Conservation (phyloP, 1,140 invertebrate species). For the Drosophila guanche region DNA sequence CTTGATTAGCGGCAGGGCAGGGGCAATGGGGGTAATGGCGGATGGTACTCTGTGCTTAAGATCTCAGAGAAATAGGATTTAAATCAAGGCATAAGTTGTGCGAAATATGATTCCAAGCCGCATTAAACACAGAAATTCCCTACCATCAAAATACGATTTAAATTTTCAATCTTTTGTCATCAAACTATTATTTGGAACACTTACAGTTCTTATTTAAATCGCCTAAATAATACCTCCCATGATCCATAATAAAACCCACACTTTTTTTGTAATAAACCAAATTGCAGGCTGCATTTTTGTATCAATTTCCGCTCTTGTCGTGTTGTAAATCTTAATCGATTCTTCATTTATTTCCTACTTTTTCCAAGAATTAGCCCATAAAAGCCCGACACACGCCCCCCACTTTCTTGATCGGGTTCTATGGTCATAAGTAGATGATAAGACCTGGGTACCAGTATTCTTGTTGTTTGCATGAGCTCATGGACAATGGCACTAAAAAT, state of each 20-base stretch:
- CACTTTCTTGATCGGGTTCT: slow-evolving; percentile 46
- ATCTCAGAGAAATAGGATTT: too few species aligned
- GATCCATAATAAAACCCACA: slow-evolving; percentile 11
- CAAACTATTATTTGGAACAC: too few species aligned
- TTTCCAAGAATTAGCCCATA: slow-evolving; percentile 48
- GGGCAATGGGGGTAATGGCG: too few species aligned
- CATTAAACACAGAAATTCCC: too few species aligned
- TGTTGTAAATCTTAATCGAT: slow-evolving; percentile 47
- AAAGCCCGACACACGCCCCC: slow-evolving; percentile 41
- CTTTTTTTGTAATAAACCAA: slow-evolving; percentile 10
- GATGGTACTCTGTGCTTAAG: too few species aligned
- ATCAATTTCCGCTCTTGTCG: slow-evolving; percentile 35
- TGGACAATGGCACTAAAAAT: slow-evolving; percentile 67
- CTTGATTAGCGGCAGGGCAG: slow-evolving; percentile 35
- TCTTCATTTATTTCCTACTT: slow-evolving; percentile 14
- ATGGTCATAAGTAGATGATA: slow-evolving; percentile 31
- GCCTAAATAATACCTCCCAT: neutral
- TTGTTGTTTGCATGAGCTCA: slow-evolving; percentile 49
- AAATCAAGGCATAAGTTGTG: too few species aligned
- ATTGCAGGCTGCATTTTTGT: slow-evolving; percentile 14
- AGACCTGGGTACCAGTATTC: neutral
- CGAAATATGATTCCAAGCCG: too few species aligned
- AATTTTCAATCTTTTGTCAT: too few species aligned
- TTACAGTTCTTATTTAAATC: too few species aligned
- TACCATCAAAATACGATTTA: too few species aligned